Conservation (phyloP, 2,797 vertebrate genomes). For the Lerista edwardsae region DNA sequence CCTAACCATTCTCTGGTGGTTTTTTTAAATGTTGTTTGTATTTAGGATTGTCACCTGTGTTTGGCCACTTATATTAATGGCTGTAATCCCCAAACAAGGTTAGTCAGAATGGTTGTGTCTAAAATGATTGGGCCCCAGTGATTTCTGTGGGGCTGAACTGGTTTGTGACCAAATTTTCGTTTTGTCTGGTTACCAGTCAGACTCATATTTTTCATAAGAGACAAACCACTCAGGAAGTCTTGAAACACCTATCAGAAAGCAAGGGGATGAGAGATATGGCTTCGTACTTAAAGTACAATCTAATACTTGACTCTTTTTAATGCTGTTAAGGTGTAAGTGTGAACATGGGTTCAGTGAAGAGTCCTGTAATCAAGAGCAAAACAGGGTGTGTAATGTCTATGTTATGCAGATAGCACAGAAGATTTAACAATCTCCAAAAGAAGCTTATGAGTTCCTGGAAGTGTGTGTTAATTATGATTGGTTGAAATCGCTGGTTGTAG, state of each 20-base stretch:
- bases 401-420: neutral
- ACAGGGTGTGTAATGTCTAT: neutral
- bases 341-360: neutral
- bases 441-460: neutral
- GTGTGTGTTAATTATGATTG: neutral
- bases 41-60: neutral
- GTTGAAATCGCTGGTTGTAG: neutral
- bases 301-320: neutral
- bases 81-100: neutral
- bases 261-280: neutral
- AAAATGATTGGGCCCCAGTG: neutral
- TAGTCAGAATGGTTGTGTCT: neutral
- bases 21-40: neutral
- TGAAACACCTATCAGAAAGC: neutral
- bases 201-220: neutral
- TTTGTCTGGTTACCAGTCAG: neutral
- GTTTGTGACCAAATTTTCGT: neutral
- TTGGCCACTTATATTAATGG: neutral
- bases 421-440: neutral
- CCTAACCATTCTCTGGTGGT: neutral
- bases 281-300: neutral
- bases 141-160: neutral
- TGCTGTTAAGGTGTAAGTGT: neutral
- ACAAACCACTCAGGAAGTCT: neutral
- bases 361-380: neutral